Conservation (phyloP, 92 coral and sea anemone genomes). For the Porites rus region DNA sequence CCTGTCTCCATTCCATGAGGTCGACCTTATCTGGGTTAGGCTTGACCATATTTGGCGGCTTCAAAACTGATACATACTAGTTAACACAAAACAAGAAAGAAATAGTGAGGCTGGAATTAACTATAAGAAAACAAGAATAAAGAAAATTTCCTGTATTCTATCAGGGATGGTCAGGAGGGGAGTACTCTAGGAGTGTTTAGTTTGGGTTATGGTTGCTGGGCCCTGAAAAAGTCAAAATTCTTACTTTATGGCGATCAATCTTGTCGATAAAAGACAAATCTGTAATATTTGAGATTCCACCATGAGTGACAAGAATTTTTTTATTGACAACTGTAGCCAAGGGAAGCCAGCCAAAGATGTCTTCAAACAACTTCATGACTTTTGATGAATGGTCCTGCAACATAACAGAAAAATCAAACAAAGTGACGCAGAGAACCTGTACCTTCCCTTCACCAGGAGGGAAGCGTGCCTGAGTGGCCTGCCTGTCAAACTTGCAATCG, state of each 20-base stretch:
- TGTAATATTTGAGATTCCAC: constrained; percentile 93
- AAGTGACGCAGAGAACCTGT: neutral
- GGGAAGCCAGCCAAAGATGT: constrained; percentile 98
- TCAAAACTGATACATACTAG: constrained; percentile 91
- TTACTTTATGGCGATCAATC: constrained; percentile 95
- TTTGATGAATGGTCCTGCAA: constrained; percentile 77
- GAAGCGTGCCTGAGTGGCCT: too few relatives aligned
- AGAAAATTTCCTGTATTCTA: neutral
- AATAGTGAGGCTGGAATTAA: neutral
- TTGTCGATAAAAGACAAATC: constrained; percentile 79
- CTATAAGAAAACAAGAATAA: neutral
- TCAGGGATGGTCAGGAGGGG: neutral
- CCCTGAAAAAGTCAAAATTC: neutral
- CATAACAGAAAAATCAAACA: neutral
- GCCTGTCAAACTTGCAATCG: too few relatives aligned
- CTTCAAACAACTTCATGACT: constrained; percentile 85
- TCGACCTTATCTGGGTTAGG: constrained; percentile 63
- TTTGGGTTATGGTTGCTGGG: neutral
- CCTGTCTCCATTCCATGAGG: constrained; percentile 97
- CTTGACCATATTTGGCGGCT: constrained; percentile 83
- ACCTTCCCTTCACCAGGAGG: neutral
- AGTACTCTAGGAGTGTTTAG: neutral
- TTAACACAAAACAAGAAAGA: neutral
- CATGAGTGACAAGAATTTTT: constrained; percentile 90
- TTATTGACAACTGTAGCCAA: constrained; percentile 92